phyloP scores from a whole-genome alignment of 2,888 invertebrate genomes.

The Lacanobia wlatinum region DNA sequence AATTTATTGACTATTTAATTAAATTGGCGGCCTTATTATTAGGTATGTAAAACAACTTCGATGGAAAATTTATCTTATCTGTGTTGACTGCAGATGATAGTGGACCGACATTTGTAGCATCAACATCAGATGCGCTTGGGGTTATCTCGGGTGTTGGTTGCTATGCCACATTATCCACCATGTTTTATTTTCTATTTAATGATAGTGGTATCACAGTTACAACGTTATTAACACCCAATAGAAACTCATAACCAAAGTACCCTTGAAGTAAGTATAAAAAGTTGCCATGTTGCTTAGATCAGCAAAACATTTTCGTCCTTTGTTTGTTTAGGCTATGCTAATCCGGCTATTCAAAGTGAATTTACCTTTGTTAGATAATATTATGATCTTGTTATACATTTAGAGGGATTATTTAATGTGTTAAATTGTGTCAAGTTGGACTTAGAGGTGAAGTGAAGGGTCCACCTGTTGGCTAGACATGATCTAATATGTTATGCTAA shows the following conservation, averaged over 20 bases:
- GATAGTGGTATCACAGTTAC: constrained; percentile 39
- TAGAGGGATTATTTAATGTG: constrained; percentile 31
- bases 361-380: constrained; percentile 34
- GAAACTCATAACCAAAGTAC: not conserved
- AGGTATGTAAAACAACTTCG: constrained; percentile 55
- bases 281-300: constrained; percentile 5
- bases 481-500: constrained; percentile 49
- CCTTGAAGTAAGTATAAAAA: constrained; percentile 18
- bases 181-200: constrained; percentile 54
- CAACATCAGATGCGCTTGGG: constrained; percentile 71
- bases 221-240: constrained; percentile 20
- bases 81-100: constrained; percentile 72
- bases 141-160: constrained; percentile 77
- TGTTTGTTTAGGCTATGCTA: constrained; percentile 42
- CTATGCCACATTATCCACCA: constrained; percentile 64
- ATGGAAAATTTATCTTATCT: constrained; percentile 84
- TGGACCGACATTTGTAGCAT: constrained; percentile 67
- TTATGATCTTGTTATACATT: constrained; percentile 29
- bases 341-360: constrained; percentile 29
- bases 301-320: constrained; percentile 21
- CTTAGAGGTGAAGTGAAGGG: constrained; percentile 56
- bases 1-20: constrained; percentile 38
- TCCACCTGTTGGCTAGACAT: constrained; percentile 47
- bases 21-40: constrained; percentile 42
- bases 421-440: constrained; percentile 48